Conservation (phyloP, 2,113 vertebrate genomes). For the Cephalopholis sonnerati region DNA sequence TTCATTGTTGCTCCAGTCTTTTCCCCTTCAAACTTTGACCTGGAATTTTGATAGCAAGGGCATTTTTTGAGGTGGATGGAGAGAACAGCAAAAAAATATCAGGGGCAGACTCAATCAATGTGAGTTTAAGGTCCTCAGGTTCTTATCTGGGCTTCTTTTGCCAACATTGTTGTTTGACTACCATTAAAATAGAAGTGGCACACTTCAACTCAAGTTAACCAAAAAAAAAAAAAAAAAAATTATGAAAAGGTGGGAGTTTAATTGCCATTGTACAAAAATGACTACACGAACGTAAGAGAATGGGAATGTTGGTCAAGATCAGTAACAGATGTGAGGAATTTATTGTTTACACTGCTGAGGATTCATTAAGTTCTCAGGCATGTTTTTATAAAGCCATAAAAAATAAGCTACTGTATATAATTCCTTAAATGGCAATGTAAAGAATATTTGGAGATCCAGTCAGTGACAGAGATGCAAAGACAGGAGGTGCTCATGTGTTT, state of each 20-base stretch:
- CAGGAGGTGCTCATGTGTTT: constrained; percentile 39
- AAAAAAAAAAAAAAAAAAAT: no score
- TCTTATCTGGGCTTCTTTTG: background rate
- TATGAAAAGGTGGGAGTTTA: background rate
- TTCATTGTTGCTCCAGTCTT: background rate
- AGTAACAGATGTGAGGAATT: no score
- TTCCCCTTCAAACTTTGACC: background rate
- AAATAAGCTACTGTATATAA: no score
- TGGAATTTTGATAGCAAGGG: background rate
- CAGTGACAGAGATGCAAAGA: constrained; percentile 24
- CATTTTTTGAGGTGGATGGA: background rate
- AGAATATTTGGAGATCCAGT: constrained; percentile 11
- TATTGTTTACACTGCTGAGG: no score
- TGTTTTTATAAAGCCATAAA: no score
- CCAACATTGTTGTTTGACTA: no score
- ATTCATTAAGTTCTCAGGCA: no score
- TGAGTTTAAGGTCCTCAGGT: background rate
- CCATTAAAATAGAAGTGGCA: no score
- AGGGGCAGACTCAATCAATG: background rate
- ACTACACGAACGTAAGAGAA: background rate
- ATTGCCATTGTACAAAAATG: background rate
- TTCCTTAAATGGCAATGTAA: background rate
- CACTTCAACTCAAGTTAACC: no score
- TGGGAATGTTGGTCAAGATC: background rate
- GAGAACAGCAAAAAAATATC: no score